Base-by-base conservation (phyloP, 1,140 invertebrate species). In the Ostrea denselamellosa region DNA sequence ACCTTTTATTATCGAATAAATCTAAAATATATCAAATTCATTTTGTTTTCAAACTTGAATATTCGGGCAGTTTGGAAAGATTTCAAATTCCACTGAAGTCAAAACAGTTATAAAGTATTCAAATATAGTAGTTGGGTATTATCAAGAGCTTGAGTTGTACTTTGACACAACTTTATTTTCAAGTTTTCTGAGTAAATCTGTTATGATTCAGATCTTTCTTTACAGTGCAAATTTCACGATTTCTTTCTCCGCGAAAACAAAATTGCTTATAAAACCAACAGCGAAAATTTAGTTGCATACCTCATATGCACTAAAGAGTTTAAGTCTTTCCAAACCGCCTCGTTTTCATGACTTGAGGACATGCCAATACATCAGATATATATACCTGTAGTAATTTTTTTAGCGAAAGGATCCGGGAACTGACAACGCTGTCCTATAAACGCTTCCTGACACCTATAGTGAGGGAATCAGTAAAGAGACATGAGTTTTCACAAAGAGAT, bases 341-440 rank as follows among this genome's bases (percentile, higher is more conserved):
- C 28, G 22, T 34, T 25, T 25, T 9, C 22, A 62, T 71, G 28
- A 71, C 8, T 34, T 71, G 22, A 8, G 12, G 68, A 71, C 68
- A 71, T 71, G 68, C 68, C 68, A 71, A 71, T 28, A 71, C 68
- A 71, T 71, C 8, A 71, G 68, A 28, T n/a, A 12, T 71, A 71
- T 71, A 71, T 71, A 71, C 68, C 68, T 71, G 68, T 71, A 34
- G 68, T 28, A 71, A 71, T 83, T 83, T 83, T 83, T 54, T 54
- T 83, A 83, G 53, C 53, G 82, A 54, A 54, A 83, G 44, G 44
- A 83, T 54, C 51, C 44, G 53, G 53, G 82, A 53, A 83, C 51
- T 83, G 82, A 52, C 82, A 83, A 51, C 82, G 82, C 28, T n/a
- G n/a, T 83, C 82, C 82, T 83, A 52, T 83, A 51, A 53, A 83